A percentile compares a stretch with the other conserved stretches of the same genome.
phyloP scores from a whole-genome alignment of 2,888 invertebrate species.

The Saturnia japonica region DNA sequence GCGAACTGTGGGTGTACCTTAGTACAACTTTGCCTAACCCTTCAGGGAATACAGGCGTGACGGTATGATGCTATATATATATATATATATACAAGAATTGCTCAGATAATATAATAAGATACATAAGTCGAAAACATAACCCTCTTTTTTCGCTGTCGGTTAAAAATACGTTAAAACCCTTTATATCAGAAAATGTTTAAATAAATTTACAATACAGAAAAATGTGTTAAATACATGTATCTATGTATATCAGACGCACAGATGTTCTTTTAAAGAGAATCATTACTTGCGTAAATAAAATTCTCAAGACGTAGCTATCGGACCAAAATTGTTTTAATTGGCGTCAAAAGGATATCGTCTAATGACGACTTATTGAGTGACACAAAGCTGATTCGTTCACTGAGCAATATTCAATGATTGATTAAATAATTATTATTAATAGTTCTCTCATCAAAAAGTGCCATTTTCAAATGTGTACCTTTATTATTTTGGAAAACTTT shows the following conservation, averaged over 20 bases:
- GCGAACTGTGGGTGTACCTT: too few relatives aligned
- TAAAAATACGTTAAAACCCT: not conserved
- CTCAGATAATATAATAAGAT: too few relatives aligned
- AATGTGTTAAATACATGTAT: not conserved
- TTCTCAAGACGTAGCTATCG: constrained; percentile 19
- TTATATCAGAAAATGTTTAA: not conserved
- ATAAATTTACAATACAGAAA: not conserved
- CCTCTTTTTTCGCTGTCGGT: too few relatives aligned
- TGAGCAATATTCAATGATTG: constrained; percentile 17
- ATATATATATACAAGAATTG: too few relatives aligned
- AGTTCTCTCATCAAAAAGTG: not conserved
- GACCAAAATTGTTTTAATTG: constrained; percentile 57
- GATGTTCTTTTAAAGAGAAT: constrained; percentile 6
- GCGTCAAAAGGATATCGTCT: constrained; percentile 48
- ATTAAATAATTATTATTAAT: not conserved
- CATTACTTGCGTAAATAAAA: constrained; percentile 17
- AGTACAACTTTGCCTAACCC: too few relatives aligned
- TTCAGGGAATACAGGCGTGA: too few relatives aligned
- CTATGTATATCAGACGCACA: not conserved
- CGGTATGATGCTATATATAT: too few relatives aligned
- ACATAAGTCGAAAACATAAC: not conserved
- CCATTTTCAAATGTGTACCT: not conserved
- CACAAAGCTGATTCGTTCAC: constrained; percentile 25
- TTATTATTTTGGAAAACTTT: not conserved
- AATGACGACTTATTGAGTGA: constrained; percentile 39